phyloP scores from a whole-genome alignment of 2,113 vertebrate species.

The Sporophila hypoxantha region DNA sequence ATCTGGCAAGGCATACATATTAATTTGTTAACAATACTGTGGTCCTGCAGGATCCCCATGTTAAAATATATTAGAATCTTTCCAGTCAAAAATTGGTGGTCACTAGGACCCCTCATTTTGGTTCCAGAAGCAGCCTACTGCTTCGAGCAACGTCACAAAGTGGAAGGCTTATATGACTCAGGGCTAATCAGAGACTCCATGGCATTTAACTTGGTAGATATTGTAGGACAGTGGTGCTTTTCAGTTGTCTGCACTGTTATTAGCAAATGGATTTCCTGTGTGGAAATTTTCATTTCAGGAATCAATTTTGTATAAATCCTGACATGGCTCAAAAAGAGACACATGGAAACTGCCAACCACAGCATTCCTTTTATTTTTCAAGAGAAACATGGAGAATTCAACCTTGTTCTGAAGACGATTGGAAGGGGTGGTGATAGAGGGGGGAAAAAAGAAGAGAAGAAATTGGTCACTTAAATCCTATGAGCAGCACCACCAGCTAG shows the following conservation, averaged over 20 bases:
- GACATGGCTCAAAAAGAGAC: constrained; percentile 33
- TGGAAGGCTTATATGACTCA: background rate
- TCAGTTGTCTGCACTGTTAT: constrained; percentile 25
- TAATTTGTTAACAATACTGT: constrained; percentile 52
- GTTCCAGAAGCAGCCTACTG: background rate
- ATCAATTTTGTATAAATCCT: constrained; percentile 37
- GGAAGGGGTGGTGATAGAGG: background rate
- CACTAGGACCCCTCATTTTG: background rate
- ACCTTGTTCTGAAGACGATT: constrained; percentile 59
- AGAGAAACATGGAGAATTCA: constrained; percentile 54
- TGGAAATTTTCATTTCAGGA: constrained; percentile 17
- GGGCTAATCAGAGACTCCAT: background rate
- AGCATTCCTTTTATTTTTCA: constrained; percentile 59
- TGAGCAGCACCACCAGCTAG: constrained; percentile 2
- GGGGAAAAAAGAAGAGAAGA: constrained; percentile 46
- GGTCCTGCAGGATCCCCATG: constrained; percentile 37
- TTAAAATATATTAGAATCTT: background rate
- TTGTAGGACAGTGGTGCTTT: constrained; percentile 1
- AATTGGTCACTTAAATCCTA: constrained; percentile 58
- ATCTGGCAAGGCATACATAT: constrained; percentile 61
- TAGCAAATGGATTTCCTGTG: constrained; percentile 18
- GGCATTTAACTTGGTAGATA: background rate
- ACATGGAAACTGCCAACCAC: constrained; percentile 42
- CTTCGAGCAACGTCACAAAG: background rate
- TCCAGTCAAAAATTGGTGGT: background rate